These are phyloP conservation scores for Rhincodon typus DNA, from an alignment of 2,797 vertebrate genomes.

Conservation along the genomic window DNA sequence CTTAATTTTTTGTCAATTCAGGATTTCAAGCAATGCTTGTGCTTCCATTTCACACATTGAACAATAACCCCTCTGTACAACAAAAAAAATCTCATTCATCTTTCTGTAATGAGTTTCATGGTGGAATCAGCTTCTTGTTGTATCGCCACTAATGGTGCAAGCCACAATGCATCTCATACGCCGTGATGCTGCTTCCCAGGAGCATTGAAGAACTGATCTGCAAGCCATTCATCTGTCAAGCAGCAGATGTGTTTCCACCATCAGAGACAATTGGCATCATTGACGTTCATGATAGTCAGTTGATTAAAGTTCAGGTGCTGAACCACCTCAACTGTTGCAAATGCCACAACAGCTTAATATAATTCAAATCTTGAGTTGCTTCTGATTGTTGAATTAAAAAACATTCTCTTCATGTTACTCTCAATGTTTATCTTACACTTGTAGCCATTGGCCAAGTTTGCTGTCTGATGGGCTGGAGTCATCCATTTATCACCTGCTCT, in stretches of 20 bases:
- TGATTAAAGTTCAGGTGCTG: background rate
- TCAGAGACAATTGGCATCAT: background rate
- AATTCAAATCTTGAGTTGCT: background rate
- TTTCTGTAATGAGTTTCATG: background rate
- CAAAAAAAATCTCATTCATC: background rate
- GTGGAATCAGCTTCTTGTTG: background rate
- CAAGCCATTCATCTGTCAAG: background rate
- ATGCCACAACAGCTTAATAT: background rate
- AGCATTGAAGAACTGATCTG: background rate
- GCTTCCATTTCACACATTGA: too few species aligned
- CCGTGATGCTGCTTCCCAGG: background rate
- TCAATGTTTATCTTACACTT: background rate
- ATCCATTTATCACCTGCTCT: background rate
- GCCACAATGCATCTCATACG: background rate
- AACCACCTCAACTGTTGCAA: background rate
- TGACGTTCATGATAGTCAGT: constrained; percentile 1
- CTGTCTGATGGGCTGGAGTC: background rate
- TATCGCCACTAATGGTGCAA: background rate
- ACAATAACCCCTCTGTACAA: background rate
- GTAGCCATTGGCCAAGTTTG: background rate
- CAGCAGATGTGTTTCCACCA: background rate
- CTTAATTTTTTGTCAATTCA: background rate
- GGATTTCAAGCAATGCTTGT: background rate
- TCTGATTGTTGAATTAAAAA: background rate
- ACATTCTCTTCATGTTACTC: background rate